Evolutionary conservation across 2,797 vertebrate species (phyloP).

Genomic region (Tauraco hartlaubi): DNA sequence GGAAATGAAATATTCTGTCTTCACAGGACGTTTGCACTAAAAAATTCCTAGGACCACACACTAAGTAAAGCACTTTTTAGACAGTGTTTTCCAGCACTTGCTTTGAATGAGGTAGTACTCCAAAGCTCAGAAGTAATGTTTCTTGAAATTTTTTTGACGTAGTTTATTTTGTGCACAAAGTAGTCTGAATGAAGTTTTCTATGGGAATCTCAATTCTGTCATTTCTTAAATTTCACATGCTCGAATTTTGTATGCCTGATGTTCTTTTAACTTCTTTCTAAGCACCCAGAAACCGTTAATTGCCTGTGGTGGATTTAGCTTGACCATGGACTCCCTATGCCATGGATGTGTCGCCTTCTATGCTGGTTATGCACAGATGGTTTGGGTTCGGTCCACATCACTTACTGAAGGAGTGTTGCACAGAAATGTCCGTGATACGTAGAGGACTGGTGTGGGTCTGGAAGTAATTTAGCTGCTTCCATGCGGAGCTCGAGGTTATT

Average conservation of each 20-base stretch:
- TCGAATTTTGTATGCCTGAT: not conserved
- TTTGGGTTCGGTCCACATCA: slow-evolving; percentile 10
- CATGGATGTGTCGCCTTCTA: not conserved
- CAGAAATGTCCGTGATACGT: not conserved
- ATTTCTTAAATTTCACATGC: not conserved
- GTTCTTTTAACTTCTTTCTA: not conserved
- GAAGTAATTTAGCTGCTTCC: slow-evolving; percentile 30
- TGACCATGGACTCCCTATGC: not conserved
- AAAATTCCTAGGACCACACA: slow-evolving; percentile 22
- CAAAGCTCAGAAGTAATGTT: not conserved
- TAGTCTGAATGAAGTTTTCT: not conserved
- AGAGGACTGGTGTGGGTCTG: not conserved
- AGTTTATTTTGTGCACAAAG: not conserved
- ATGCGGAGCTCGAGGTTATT: not conserved
- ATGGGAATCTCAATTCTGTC: not conserved
- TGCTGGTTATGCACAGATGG: not conserved
- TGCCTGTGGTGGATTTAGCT: not conserved
- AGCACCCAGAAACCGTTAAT: not conserved
- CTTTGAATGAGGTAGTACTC: not conserved
- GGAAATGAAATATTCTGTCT: slow-evolving; percentile 27
- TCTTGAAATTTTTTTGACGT: not conserved
- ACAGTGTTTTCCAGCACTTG: not conserved
- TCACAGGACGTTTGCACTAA: not conserved
- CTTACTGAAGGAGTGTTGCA: not conserved
- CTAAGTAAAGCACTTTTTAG: not conserved